Evolutionary conservation across 64 coral and sea anemone genomes (phyloP).

Genomic region (Pocillopora verrucosa): DNA sequence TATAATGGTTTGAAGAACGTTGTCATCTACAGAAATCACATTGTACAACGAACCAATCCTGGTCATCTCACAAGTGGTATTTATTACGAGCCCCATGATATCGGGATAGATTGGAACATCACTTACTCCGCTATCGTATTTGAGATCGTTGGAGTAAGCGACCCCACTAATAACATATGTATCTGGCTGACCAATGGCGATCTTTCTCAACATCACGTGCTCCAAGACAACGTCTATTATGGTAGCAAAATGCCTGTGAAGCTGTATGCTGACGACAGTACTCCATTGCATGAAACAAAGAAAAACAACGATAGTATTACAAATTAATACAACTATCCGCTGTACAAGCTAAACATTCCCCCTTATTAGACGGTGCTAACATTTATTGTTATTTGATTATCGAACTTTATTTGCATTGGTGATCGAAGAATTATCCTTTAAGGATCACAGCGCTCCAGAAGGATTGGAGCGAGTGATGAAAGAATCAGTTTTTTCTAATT

Average conservation of each 20-base stretch:
- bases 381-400: too few relatives aligned
- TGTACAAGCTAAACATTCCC: slow-evolving; percentile 1
- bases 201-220: slow-evolving; percentile 26
- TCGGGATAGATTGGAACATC: slow-evolving; percentile 18
- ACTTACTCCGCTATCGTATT: slow-evolving; percentile 28
- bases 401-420: too few relatives aligned
- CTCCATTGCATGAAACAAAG: not conserved
- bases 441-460: too few relatives aligned
- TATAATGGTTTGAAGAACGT: slow-evolving; percentile 29
- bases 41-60: slow-evolving; percentile 6
- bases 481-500: too few relatives aligned
- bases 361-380: not conserved
- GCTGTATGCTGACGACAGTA: not conserved
- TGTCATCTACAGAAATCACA: slow-evolving; percentile 41
- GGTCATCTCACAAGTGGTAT: slow-evolving; percentile 9
- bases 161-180: not conserved
- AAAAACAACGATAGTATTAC: not conserved
- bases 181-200: slow-evolving; percentile 37
- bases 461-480: too few relatives aligned
- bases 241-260: not conserved
- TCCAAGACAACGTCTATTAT: slow-evolving; percentile 25
- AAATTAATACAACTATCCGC: not conserved
- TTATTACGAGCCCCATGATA: not conserved
- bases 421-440: too few relatives aligned
- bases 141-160: slow-evolving; percentile 10